Evolutionary conservation across 1,140 invertebrate species (phyloP), one percentile per base, ranked within the genome.

Genomic region (Prorops nasuta): DNA sequence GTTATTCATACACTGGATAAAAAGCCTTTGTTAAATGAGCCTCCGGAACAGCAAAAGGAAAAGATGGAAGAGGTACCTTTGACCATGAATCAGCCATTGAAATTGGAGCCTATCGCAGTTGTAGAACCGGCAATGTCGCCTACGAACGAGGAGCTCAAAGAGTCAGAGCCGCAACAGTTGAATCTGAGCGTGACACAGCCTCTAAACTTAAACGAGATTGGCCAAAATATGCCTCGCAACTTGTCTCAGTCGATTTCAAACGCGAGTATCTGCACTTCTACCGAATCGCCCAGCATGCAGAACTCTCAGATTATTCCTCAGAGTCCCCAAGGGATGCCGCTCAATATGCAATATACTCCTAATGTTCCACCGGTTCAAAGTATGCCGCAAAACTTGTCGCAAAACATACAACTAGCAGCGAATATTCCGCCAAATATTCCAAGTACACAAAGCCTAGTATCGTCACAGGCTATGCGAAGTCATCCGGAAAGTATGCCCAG

Each of bases 1-100:
- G 74, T 76, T 2, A 77, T 78, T 46, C 72, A 77, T 18, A 49
- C 69, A 0, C 40, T 72, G 2, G 75, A 78, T 12, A 77, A 74
- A 19, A 70, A 72, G 39, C 66, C 69, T 0, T 37, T 63, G 1
- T 14, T 70, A 0, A 68, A 74, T 3, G 74, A 76, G 36, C 21
- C 51, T 0, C 40, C 60, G 3, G 66, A 36, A 8, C 57, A 76
- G 20, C 47, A 67, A 3, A 70, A 75, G 19, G 64, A 74, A 36
- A 63, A 66, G 36, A 63, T 51, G 10, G 71, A 76, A 56, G 67
- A 73, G n/a, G 36, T 56, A 34, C 48, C 60, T 21, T 21, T 56
- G 53, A 42, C 49, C 42, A 55, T 66, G 32, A 68, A 64, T 49
- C 69, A 73, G 28, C 51, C 68, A 10, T 49, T 76, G 9, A 78